These are phyloP conservation scores for Malthinus flaveolus DNA, from an alignment of 2,888 invertebrate genomes.

Conservation along the genomic window DNA sequence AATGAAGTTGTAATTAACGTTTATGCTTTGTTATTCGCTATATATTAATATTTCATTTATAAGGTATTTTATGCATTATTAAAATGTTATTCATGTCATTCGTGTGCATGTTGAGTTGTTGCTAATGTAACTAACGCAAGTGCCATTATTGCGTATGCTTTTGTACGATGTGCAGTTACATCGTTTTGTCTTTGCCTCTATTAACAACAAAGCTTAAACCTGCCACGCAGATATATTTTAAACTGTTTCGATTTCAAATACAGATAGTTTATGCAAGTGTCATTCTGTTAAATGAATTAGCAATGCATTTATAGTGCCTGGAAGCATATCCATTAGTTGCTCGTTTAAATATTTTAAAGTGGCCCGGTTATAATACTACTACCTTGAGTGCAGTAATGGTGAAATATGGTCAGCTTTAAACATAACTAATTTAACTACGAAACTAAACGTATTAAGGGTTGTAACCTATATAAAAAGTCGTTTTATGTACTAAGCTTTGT, in stretches of 20 bases:
- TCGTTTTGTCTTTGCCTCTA: neutral
- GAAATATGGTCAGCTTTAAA: conserved; percentile 13
- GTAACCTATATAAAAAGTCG: too few species aligned
- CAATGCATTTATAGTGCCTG: conserved; percentile 9
- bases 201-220: neutral
- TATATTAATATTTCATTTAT: conserved; percentile 24
- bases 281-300: neutral
- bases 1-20: conserved; percentile 28
- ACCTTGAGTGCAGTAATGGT: conserved; percentile 9
- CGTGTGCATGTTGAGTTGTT: conserved; percentile 16
- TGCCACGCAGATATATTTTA: too few species aligned
- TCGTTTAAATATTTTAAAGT: conserved; percentile 14
- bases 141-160: too few species aligned
- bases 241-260: too few species aligned
- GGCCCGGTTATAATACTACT: conserved; percentile 3
- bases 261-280: neutral
- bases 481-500: too few species aligned
- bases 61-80: conserved; percentile 21
- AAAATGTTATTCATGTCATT: conserved; percentile 18
- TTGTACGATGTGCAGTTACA: neutral
- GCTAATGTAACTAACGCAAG: neutral
- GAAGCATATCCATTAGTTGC: conserved; percentile 14
- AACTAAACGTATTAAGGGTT: neutral
- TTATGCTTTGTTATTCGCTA: conserved; percentile 20
- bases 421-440: conserved; percentile 3